Evolutionary conservation across 2,797 vertebrate genomes (phyloP), one percentile per base, ranked within the genome.

Genomic region (Rousettus madagascariensis): DNA sequence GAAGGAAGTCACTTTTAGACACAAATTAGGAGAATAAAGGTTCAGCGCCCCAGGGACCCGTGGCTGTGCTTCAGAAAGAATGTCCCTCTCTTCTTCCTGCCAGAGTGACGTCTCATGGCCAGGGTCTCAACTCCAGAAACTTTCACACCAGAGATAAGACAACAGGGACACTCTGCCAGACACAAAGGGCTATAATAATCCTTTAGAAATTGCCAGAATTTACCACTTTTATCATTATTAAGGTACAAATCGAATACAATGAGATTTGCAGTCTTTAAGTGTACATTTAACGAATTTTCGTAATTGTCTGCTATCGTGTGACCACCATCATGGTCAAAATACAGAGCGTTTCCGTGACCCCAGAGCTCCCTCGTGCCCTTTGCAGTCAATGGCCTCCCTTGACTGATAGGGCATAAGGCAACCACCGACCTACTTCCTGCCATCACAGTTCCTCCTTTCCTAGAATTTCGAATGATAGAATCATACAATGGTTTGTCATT

Each of bases 261-360:
- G 43, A 66, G 19, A 53, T 10, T 16, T 84, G 24, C 3, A 30
- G 36, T 16, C 28, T 55, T 59, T 24, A 71, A 72, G n/a, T 9
- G 4, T 19, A 36, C 3, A 6, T 51, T 57, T n/a, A 33, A 30
- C 59, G 28, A 49, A 36, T 36, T 55, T 71, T 30, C 9, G 13
- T 61, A 36, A 51, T 17, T 33, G 3, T 38, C 8, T 41, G 19
- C 15, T 43, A 0, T 66, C 16, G 3, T 3, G 19, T 75, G 46
- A 26, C 17, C 9, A 36, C 13, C 2, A 36, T 11, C 11, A 10
- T 17, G 9, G 17, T 72, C n/a, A 75, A 65, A 17, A 43, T 24
- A 33, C 0, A 30, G 26, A 51, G 46, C 2, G 1, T n/a, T 51
- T 38, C 55, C 0, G 8, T 65, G 16, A 11, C 3, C 5, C 3